Percentiles rank a stretch among this genome's conserved stretches.
phyloP scores from a whole-genome alignment of 2,888 invertebrate species.

The Dynastes tityus region DNA sequence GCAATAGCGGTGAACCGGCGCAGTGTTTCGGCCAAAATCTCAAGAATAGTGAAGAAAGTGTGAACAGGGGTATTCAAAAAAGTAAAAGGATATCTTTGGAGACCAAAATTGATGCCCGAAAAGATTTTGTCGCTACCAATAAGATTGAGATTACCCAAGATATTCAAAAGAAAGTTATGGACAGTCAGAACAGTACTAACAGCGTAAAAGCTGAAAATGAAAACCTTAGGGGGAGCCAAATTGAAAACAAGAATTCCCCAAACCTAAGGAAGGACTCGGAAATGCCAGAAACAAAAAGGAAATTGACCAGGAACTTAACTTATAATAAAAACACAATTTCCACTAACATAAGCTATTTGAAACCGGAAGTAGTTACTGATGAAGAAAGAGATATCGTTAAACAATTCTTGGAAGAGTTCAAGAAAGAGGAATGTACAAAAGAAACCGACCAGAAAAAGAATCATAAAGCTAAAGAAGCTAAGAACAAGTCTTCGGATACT shows the following conservation, averaged over 20 bases:
- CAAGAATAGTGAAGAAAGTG: neutral
- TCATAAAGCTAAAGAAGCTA: neutral
- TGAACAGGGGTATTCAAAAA: neutral
- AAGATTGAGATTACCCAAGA: too few relatives aligned
- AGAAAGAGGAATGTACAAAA: conserved; percentile 5
- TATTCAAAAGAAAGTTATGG: neutral
- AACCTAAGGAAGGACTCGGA: conserved; percentile 5
- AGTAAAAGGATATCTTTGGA: too few relatives aligned
- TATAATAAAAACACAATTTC: conserved; percentile 8
- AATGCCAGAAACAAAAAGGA: conserved; percentile 14
- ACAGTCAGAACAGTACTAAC: neutral
- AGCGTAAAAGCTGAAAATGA: too few relatives aligned
- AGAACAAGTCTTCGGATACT: neutral
- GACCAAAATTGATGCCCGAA: too few relatives aligned
- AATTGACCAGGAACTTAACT: conserved; percentile 15
- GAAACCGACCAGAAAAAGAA: neutral
- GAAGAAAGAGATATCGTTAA: conserved; percentile 48
- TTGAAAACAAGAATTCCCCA: neutral
- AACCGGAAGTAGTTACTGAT: conserved; percentile 30
- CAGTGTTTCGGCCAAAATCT: neutral
- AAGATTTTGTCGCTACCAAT: too few relatives aligned
- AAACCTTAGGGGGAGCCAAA: too few relatives aligned
- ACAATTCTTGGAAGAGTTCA: conserved; percentile 47
- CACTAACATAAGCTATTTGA: neutral
- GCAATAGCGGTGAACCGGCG: neutral